These are phyloP conservation scores for Ciconia nigra DNA, from an alignment of 2,797 vertebrate genomes.

Conservation along the genomic window DNA sequence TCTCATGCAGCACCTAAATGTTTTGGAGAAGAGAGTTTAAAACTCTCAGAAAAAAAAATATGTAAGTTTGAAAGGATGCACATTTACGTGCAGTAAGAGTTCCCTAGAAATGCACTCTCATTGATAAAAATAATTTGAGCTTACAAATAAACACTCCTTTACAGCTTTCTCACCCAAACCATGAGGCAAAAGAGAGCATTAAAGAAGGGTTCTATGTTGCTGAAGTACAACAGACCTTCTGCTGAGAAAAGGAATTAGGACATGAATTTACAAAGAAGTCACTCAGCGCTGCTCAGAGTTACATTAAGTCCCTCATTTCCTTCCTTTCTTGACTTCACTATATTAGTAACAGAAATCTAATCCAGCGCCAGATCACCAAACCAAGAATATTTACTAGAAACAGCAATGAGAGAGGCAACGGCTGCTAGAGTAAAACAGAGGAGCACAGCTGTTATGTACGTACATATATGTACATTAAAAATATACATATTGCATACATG, in stretches of 20 bases:
- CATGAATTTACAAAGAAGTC: not conserved
- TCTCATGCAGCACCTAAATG: not conserved
- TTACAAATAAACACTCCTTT: not conserved
- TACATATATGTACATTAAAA: not conserved
- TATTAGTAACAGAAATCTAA: not conserved
- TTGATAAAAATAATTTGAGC: not conserved
- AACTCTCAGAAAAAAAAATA: not conserved
- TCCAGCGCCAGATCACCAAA: not conserved
- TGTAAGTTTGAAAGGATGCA: not conserved
- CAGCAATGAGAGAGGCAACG: not conserved
- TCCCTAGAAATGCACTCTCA: not conserved
- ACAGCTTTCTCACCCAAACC: not conserved
- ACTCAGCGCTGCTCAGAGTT: not conserved
- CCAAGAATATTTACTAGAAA: not conserved
- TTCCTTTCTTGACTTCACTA: not conserved
- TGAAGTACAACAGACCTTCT: not conserved
- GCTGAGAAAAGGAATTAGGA: not conserved
- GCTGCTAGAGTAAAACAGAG: not conserved
- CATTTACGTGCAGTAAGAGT: not conserved
- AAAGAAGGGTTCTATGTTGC: not conserved
- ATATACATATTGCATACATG: not conserved
- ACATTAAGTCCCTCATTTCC: not conserved
- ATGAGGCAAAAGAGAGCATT: not conserved
- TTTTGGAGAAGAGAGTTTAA: not conserved
- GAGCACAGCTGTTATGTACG: not conserved